These are phyloP conservation scores for Palythoa grandiflora DNA, from an alignment of 92 coral and sea anemone species.

Conservation along the genomic window DNA sequence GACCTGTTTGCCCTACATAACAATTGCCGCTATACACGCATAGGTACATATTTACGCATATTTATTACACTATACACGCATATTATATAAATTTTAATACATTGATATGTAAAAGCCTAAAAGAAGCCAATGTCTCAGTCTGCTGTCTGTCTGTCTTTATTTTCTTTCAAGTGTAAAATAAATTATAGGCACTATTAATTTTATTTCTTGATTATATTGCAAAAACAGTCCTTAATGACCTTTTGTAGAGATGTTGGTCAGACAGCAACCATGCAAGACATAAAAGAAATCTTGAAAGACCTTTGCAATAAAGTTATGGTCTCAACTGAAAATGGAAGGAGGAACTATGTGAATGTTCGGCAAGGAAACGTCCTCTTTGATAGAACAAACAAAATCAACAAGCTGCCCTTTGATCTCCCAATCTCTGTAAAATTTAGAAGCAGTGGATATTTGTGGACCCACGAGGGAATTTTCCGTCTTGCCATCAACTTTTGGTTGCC, in stretches of 20 bases:
- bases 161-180: neutral
- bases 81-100: too few species aligned
- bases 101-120: too few species aligned
- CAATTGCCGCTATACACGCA: too few species aligned
- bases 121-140: neutral
- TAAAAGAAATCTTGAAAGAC: conserved; percentile 2
- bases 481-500: conserved; percentile 10
- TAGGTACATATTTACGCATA: too few species aligned
- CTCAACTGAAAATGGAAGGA: neutral
- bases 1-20: too few species aligned
- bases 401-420: too few species aligned
- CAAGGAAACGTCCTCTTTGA: too few species aligned
- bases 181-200: neutral
- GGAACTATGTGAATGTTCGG: too few species aligned
- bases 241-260: conserved; percentile 7
- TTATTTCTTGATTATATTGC: neutral
- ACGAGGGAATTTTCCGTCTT: conserved; percentile 37
- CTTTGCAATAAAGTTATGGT: neutral
- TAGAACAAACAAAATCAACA: too few species aligned
- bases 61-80: too few species aligned
- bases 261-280: neutral
- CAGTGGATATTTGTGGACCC: conserved; percentile 36
- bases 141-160: neutral
- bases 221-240: neutral
- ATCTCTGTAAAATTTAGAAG: conserved; percentile 48